A percentile compares a stretch with the other conserved stretches of the same genome.
These are phyloP conservation scores for Drosophila leontia DNA, from an alignment of 1,140 invertebrate genomes.

Conservation along the genomic window DNA sequence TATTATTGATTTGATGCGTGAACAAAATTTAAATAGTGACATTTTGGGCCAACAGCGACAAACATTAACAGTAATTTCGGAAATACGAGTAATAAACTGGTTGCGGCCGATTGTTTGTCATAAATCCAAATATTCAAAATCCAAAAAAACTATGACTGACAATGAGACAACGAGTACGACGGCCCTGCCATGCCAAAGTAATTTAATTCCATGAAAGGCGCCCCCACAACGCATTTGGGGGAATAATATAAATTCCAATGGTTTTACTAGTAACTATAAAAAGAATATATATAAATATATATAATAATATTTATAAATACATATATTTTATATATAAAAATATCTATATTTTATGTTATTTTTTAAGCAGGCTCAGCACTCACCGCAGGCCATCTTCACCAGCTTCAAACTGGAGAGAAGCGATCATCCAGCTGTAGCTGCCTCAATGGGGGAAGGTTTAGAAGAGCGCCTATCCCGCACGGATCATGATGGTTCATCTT, in stretches of 20 bases:
- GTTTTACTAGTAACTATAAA: background rate
- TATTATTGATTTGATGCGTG: conserved; percentile 81
- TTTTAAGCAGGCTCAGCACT: conserved; percentile 86
- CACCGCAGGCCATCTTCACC: conserved; percentile 96
- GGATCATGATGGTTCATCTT: conserved; percentile 4
- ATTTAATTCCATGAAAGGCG: conserved; percentile 63
- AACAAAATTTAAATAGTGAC: conserved; percentile 83
- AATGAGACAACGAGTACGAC: conserved; percentile 56
- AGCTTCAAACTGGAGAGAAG: conserved; percentile 95
- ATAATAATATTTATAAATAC: background rate
- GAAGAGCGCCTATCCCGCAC: conserved; percentile 19
- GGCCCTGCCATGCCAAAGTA: conserved; percentile 51
- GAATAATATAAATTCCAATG: conserved; percentile 10
- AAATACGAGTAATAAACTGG: conserved; percentile 77
- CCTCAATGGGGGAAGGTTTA: background rate
- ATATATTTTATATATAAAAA: no score
- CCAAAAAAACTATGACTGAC: conserved; percentile 52
- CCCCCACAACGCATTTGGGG: conserved; percentile 44
- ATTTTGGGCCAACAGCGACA: conserved; percentile 76
- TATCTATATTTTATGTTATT: conserved; percentile 25
- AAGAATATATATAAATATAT: background rate
- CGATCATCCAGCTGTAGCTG: conserved; percentile 25
- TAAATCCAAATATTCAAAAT: conserved; percentile 64
- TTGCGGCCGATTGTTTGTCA: conserved; percentile 68
- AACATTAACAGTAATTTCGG: conserved; percentile 84